Evolutionary conservation across 2,888 invertebrate genomes (phyloP).

Genomic region (Tineola bisselliella): DNA sequence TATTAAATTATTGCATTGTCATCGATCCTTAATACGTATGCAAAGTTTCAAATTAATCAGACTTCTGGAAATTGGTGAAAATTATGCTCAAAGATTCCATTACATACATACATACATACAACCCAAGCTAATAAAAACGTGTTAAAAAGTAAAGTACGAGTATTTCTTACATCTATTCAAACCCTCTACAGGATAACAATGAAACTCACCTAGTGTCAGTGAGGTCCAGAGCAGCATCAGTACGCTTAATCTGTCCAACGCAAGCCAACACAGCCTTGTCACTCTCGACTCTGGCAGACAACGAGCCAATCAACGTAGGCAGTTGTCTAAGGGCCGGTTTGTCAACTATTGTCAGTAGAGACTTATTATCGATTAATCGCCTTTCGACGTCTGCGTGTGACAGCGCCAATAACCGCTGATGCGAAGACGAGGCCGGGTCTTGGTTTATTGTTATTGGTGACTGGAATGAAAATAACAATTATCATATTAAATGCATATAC

Average conservation of each 20-base stretch:
- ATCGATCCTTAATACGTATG: too few relatives aligned
- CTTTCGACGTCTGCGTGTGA: constrained; percentile 89
- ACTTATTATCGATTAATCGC: constrained; percentile 90
- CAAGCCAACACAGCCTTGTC: constrained; percentile 88
- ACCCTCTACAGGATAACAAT: too few relatives aligned
- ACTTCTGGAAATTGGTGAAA: too few relatives aligned
- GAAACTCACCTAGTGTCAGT: constrained; percentile 66
- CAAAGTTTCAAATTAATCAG: too few relatives aligned
- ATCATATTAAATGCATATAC: neutral
- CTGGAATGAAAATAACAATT: constrained; percentile 24
- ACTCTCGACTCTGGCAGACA: constrained; percentile 85
- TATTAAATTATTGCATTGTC: too few relatives aligned
- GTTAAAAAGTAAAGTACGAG: too few relatives aligned
- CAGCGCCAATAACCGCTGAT: constrained; percentile 87
- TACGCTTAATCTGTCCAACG: constrained; percentile 73
- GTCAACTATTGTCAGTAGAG: constrained; percentile 83
- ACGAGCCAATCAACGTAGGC: constrained; percentile 70
- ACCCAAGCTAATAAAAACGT: too few relatives aligned
- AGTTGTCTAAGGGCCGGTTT: constrained; percentile 84
- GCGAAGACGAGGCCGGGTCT: constrained; percentile 86
- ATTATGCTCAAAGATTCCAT: too few relatives aligned
- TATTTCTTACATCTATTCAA: too few relatives aligned
- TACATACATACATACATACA: too few relatives aligned
- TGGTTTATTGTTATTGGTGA: constrained; percentile 68
- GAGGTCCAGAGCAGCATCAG: constrained; percentile 69